Conservation (phyloP, 2,113 vertebrate genomes). For the Xiphias gladius region DNA sequence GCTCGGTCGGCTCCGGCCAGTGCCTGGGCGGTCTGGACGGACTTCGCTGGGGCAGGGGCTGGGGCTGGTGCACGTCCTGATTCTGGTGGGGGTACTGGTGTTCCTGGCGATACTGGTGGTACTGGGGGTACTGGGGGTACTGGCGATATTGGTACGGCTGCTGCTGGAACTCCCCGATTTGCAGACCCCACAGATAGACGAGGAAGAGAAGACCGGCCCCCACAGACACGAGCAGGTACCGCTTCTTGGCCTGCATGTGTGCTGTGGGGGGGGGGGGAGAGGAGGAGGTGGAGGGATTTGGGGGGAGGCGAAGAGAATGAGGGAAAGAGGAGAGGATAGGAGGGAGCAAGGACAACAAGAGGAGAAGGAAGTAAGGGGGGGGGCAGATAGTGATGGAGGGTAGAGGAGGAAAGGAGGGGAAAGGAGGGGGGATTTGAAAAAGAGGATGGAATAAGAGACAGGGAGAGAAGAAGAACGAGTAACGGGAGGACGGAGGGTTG, state of each 20-base stretch:
- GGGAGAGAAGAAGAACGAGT: not conserved
- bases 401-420: not conserved
- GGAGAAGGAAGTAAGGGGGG: not conserved
- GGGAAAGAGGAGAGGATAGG: not conserved
- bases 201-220: constrained; percentile 87
- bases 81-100: constrained; percentile 60
- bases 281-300: constrained; percentile 52
- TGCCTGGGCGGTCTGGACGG: constrained; percentile 65
- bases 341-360: not conserved
- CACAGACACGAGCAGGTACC: constrained; percentile 89
- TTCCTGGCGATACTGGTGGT: constrained; percentile 68
- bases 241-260: constrained; percentile 91
- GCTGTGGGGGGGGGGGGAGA: constrained; percentile 73
- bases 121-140: constrained; percentile 64
- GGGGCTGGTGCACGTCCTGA: constrained; percentile 61
- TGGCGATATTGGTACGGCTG: constrained; percentile 74
- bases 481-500: not conserved
- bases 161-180: constrained; percentile 83
- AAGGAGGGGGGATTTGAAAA: not conserved
- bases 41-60: constrained; percentile 68
- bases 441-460: not conserved
- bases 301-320: not conserved
- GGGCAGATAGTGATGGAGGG: not conserved
- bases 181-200: constrained; percentile 86
- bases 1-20: constrained; percentile 74